Conservation (phyloP, 1,140 invertebrate genomes). For the Diorhabda carinulata region DNA sequence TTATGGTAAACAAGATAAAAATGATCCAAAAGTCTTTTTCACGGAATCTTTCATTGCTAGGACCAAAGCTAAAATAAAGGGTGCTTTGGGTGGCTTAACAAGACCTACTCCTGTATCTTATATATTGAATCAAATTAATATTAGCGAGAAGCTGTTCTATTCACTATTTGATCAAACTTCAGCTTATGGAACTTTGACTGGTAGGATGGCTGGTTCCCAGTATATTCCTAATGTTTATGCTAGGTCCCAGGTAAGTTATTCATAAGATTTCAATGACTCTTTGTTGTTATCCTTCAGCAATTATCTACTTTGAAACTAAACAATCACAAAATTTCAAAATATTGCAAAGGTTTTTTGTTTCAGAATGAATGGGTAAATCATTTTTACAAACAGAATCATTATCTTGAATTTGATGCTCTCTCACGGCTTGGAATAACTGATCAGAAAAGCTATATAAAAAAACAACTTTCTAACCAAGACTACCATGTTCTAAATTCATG, state of each 20-base stretch:
- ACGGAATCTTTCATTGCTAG: slow-evolving; percentile 86
- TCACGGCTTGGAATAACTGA: slow-evolving; percentile 84
- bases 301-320: neutral
- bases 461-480: slow-evolving; percentile 69
- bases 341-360: slow-evolving; percentile 33
- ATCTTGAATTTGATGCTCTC: slow-evolving; percentile 90
- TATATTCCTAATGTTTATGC: slow-evolving; percentile 89
- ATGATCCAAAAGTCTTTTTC: slow-evolving; percentile 79
- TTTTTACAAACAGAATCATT: slow-evolving; percentile 93
- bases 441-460: slow-evolving; percentile 75
- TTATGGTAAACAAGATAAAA: slow-evolving; percentile 76
- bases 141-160: slow-evolving; percentile 83
- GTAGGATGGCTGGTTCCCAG: slow-evolving; percentile 69
- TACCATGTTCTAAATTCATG: slow-evolving; percentile 72
- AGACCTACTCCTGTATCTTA: slow-evolving; percentile 77
- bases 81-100: slow-evolving; percentile 81
- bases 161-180: slow-evolving; percentile 63
- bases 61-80: slow-evolving; percentile 80
- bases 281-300: too few relatives aligned
- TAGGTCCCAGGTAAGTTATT: slow-evolving; percentile 56
- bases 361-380: slow-evolving; percentile 87
- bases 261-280: too few relatives aligned
- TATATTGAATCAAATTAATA: slow-evolving; percentile 73
- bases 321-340: slow-evolving; percentile 1
- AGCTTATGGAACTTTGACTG: slow-evolving; percentile 74